Evolutionary conservation across 2,888 invertebrate genomes (phyloP), one percentile per base, ranked within the genome.

Genomic region (Apotomis betuletana): DNA sequence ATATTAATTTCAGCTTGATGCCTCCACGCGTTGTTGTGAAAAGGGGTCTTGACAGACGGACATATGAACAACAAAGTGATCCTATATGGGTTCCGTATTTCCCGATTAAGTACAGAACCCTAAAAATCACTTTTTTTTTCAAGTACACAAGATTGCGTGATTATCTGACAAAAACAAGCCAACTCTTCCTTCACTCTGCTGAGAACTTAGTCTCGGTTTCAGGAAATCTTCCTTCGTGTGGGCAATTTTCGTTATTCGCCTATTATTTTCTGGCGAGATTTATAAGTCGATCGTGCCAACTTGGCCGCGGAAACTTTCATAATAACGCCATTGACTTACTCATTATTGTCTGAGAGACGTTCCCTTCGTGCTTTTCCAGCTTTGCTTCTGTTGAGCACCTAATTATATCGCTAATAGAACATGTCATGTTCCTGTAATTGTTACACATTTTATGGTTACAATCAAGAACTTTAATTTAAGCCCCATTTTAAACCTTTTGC

Each of bases 211-310:
- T 27, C 63, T 58, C 52, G 10, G 36, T 57, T 52, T 41, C 44
- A 64, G 52, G 44, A 54, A 68, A 64, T 57, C 51, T 58, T 58
- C 61, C 63, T 51, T 44, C 10, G 57, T 67, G 71, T 63, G 51
- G 44, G 70, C 74, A 76, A 77, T 77, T 74, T 74, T 75, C 75
- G 72, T 74, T 72, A 77, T 79, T 75, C 77, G 59, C 69, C 76
- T 81, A 80, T 82, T 80, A 83, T 81, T 83, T 81, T 77, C 77
- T 74, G 58, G 41, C 54, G 74, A 77, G 83, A 83, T 84, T 83
- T 82, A 84, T 81, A 83, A 81, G 81, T 78, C 75, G 78, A 76
- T 79, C 81, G 80, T 81, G 80, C 76, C 75, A 78, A 79, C 75
- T 81, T 76, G 27, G 75, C 74, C 74, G 74, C 76, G 74, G 75